phyloP scores from a whole-genome alignment of 2,888 invertebrate species.

The Tetanocera ferruginea region DNA sequence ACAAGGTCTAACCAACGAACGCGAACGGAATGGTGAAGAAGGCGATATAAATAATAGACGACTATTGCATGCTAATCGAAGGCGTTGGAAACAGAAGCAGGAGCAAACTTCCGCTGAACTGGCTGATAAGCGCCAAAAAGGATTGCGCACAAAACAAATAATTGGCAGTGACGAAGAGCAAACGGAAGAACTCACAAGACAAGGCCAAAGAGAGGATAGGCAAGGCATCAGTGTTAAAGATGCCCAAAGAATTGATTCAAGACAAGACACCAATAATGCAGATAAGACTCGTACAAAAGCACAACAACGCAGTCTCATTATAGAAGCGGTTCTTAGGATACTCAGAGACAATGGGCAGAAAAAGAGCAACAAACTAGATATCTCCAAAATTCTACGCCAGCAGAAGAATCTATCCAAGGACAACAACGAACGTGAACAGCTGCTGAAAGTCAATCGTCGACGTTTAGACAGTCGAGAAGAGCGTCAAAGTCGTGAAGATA shows the following conservation, averaged over 20 bases:
- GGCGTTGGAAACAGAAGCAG: not conserved
- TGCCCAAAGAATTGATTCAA: not conserved
- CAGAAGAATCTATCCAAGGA: too few species aligned
- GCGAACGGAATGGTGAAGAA: not conserved
- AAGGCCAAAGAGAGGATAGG: not conserved
- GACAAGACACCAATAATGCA: not conserved
- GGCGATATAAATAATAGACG: not conserved
- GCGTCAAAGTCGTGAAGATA: not conserved
- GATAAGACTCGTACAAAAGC: not conserved
- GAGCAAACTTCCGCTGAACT: not conserved
- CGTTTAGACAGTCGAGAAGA: too few species aligned
- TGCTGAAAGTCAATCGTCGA: not conserved
- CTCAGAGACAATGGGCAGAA: too few species aligned
- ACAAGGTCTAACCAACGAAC: not conserved
- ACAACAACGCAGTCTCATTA: too few species aligned
- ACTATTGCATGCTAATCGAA: not conserved
- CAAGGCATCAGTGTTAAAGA: not conserved
- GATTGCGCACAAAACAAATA: too few species aligned
- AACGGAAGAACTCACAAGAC: too few species aligned
- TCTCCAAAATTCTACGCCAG: too few species aligned
- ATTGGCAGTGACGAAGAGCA: too few species aligned
- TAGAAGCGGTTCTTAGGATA: too few species aligned
- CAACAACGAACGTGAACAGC: not conserved
- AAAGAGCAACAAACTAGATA: too few species aligned
- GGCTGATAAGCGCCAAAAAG: too few species aligned